Evolutionary conservation across 1,140 invertebrate species (phyloP).

Genomic region (Megathymus violae): DNA sequence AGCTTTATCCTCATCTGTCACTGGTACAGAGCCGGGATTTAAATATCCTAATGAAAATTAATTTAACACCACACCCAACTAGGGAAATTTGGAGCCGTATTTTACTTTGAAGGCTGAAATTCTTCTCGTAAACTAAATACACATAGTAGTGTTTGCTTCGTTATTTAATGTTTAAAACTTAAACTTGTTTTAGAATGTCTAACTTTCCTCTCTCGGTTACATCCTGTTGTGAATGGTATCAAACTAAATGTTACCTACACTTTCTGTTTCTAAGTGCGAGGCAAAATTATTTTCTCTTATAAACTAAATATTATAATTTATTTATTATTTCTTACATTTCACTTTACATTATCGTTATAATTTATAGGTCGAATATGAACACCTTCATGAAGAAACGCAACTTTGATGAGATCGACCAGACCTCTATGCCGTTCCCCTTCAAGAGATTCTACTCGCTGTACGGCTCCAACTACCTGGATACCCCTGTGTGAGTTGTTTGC

Average conservation of each 20-base stretch:
- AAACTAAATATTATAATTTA: too few relatives aligned
- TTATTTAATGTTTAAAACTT: conserved; percentile 18
- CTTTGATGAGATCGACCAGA: conserved; percentile 86
- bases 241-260: background rate
- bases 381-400: conserved; percentile 82
- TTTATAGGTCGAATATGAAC: conserved; percentile 67
- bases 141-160: background rate
- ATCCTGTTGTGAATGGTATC: background rate
- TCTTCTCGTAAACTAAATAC: conserved; percentile 14
- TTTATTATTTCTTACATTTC: too few relatives aligned
- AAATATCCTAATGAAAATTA: conserved; percentile 1
- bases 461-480: conserved; percentile 59
- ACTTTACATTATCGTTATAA: too few relatives aligned
- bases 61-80: conserved; percentile 29
- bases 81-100: conserved; percentile 39
- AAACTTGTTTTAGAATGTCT: conserved; percentile 1
- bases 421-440: conserved; percentile 70
- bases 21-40: too few relatives aligned
- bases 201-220: conserved; percentile 14
- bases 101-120: conserved; percentile 25
- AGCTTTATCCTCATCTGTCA: background rate
- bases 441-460: conserved; percentile 68
- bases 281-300: background rate
- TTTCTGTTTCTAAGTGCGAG: too few relatives aligned
- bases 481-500: conserved; percentile 53